These are phyloP conservation scores for Drosophila kurseongensis DNA, from an alignment of 1,140 invertebrate species.

Conservation along the genomic window DNA sequence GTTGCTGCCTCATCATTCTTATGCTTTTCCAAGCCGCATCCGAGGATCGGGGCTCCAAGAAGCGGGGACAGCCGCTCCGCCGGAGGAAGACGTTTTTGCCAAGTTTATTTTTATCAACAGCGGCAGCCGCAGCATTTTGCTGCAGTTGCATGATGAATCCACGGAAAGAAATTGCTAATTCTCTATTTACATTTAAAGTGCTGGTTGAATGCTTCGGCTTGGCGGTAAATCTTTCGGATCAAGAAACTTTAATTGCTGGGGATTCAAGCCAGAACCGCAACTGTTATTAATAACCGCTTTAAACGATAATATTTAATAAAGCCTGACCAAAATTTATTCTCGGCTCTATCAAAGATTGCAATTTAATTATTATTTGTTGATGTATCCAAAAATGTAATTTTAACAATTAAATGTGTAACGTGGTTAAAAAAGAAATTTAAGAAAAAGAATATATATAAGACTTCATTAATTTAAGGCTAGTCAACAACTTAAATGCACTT, in stretches of 20 bases:
- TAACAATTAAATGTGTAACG: no score
- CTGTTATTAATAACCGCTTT: not conserved
- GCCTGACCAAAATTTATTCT: not conserved
- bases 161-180: constrained; percentile 27
- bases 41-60: constrained; percentile 40
- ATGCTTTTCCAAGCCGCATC: constrained; percentile 64
- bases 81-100: constrained; percentile 58
- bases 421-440: no score
- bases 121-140: constrained; percentile 67
- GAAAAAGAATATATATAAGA: no score
- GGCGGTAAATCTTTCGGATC: not conserved
- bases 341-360: no score
- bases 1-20: constrained; percentile 81
- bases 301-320: not conserved
- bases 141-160: constrained; percentile 69
- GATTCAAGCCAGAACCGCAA: not conserved
- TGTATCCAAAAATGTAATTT: no score
- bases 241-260: not conserved
- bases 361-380: no score
- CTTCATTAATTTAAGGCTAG: no score
- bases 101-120: constrained; percentile 80
- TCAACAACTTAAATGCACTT: no score
- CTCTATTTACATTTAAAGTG: constrained; percentile 21
- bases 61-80: constrained; percentile 1
- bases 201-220: not conserved